A percentile compares a stretch with the other conserved stretches of the same genome.
phyloP scores from a whole-genome alignment of 2,888 invertebrate species.

The Opisthograptis luteolata region DNA sequence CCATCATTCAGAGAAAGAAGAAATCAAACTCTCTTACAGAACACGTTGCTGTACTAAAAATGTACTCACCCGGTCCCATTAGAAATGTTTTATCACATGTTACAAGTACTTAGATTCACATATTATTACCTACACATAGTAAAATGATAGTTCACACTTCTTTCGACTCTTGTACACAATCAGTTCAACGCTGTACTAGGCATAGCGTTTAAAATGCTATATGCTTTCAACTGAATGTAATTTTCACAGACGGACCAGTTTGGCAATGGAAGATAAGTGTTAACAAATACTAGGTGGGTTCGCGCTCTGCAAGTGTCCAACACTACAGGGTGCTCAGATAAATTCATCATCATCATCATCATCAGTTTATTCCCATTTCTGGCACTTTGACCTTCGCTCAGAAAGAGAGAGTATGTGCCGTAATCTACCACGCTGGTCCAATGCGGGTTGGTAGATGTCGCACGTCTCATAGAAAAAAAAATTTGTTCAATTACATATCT shows the following conservation, averaged over 20 bases:
- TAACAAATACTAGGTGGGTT: constrained; percentile 46
- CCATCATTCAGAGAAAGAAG: neutral
- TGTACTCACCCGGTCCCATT: constrained; percentile 61
- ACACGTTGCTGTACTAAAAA: neutral
- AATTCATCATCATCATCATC: too few relatives aligned
- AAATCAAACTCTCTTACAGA: neutral
- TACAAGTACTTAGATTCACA: constrained; percentile 44
- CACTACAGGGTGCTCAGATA: constrained; percentile 46
- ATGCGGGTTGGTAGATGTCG: too few relatives aligned
- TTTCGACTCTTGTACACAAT: neutral
- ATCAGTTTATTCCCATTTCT: constrained; percentile 3
- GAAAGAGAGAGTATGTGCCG: too few relatives aligned
- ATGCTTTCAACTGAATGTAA: constrained; percentile 28
- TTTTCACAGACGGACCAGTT: constrained; percentile 39
- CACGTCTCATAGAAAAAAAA: too few relatives aligned
- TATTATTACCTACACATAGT: constrained; percentile 10
- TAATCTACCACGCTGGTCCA: too few relatives aligned
- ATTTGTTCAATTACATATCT: too few relatives aligned
- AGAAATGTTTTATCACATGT: constrained; percentile 52
- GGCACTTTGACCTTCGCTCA: too few relatives aligned
- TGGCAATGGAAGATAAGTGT: constrained; percentile 51
- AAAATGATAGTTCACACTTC: constrained; percentile 1
- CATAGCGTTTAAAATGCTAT: constrained; percentile 17
- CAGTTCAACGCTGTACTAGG: neutral
- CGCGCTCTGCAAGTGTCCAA: constrained; percentile 37